Evolutionary conservation across 2,888 invertebrate genomes (phyloP), one percentile per base, ranked within the genome.

Genomic region (Acrobasis repandana): DNA sequence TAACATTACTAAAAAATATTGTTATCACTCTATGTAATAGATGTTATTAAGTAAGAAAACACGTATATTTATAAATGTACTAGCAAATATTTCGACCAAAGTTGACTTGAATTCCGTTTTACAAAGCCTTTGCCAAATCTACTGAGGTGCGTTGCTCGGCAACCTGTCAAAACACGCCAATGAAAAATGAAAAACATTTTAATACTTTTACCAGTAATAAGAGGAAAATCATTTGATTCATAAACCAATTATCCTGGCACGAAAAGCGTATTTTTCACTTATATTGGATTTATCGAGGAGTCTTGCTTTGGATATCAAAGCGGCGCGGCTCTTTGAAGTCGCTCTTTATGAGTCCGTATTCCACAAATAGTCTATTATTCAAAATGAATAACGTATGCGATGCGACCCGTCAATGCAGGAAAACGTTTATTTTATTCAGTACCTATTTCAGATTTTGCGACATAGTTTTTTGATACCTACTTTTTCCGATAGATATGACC

Each of bases 241-340:
- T 47, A 28, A 50, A 50, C 28, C 33, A 50, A 50, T 50, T 50
- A 33, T n/a, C 28, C 28, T 14, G 28, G 50, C 28, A 50, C 28
- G 14, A 43, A n/a, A 4, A 43, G 43, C 43, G 43, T 43, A 43
- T 34, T 51, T 51, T 34, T 38, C 38, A 54, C 16, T 54, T n/a
- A n/a, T 54, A 20, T 54, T 54, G 14, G 38, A 54, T 20, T 54
- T 43, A 54, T 54, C 18, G 38, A 54, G 20, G 38, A 38, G 11
- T 43, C 18, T 11, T 38, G 36, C 38, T 54, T 38, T 38, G 34
- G 14, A 43, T 54, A 38, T 54, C 38, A 54, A 54, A 54, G 11
- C 54, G 20, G 54, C 20, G 20, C 15, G 14, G 14, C 16, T 36
- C 54, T 54, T 54, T 54, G 54, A 54, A 43, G 38, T 38, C 11